Base-by-base conservation (phyloP, 2,797 vertebrate genomes). In the Margarornis squamiger region DNA sequence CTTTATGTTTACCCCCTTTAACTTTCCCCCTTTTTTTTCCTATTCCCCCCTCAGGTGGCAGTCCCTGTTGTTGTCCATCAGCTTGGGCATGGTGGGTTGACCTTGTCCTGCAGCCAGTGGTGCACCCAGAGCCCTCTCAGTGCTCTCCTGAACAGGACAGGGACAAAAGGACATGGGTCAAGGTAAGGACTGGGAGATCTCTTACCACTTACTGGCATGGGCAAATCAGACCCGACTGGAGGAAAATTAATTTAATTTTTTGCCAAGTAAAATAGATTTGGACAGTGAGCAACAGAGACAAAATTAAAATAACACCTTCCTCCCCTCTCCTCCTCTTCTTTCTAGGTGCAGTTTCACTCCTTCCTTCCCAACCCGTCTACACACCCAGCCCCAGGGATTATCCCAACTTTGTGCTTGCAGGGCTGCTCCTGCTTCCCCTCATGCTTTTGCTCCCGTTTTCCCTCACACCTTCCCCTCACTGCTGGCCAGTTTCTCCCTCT, bases 341-440 rank as follows among this genome's bases (percentile, higher is more conserved):
- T 70, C 34, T 15, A 27, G 39, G 39, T 38, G 77, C 9, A 61
- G 2, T 29, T 55, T 89, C 26, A n/a, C 24, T 43, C n/a, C 30
- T 75, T 72, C 38, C 43, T 43, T 70, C 57, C 36, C 0, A 3
- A 8, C 9, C 29, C 20, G 21, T 82, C 16, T 29, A 29, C 18
- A 18, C 27, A 20, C 7, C 41, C n/a, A 55, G 65, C 51, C n/a
- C 29, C 39, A 67, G 58, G 45, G 29, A 13, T n/a, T 38, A 24
- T 21, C 43, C 29, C n/a, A 58, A 15, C 43, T 59, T 1, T 0
- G 0, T 14, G 8, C 49, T 61, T 7, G 2, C 54, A 23, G 46
- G 32, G 46, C 14, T 86, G 6, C 24, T 58, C 11, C 14, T 14
- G 15, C 57, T n/a, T n/a, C 38, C 15, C 26, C 22, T 48, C 1